Evolutionary conservation across 2,888 invertebrate species (phyloP).

Genomic region (Sipha maydis): DNA sequence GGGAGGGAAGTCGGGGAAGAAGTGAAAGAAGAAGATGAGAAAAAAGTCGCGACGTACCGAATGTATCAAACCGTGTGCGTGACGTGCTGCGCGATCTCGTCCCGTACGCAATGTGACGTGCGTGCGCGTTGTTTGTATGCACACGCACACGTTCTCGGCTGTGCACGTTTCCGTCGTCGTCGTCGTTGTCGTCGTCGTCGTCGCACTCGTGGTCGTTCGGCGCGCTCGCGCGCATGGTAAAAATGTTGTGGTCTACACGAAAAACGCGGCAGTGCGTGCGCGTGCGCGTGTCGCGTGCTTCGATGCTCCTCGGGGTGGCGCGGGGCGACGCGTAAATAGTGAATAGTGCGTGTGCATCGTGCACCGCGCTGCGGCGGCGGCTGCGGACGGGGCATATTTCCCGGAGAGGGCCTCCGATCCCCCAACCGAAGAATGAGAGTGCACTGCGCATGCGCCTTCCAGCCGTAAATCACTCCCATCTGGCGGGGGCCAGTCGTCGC

Average conservation of each 20-base stretch:
- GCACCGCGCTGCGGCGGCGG: neutral
- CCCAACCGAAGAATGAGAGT: conserved; percentile 53
- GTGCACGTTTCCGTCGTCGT: conserved; percentile 45
- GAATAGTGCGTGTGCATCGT: neutral
- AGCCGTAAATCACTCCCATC: conserved; percentile 51
- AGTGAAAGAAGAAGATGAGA: neutral
- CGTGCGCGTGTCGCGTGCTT: conserved; percentile 16
- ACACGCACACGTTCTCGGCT: neutral
- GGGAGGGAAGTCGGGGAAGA: neutral
- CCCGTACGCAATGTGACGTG: neutral
- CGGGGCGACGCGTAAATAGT: conserved; percentile 45
- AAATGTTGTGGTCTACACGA: conserved; percentile 9
- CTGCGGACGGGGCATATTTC: conserved; percentile 49
- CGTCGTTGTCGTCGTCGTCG: neutral
- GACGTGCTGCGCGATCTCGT: too few relatives aligned
- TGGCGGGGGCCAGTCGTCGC: conserved; percentile 12
- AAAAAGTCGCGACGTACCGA: too few relatives aligned
- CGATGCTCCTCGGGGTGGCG: conserved; percentile 8
- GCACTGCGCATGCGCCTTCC: conserved; percentile 41
- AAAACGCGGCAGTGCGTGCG: conserved; percentile 23
- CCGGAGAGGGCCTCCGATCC: conserved; percentile 27
- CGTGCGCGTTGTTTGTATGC: neutral
- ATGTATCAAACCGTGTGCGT: too few relatives aligned
- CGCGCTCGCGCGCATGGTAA: neutral
- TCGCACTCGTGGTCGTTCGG: neutral